Percentiles rank a stretch among this genome's conserved stretches.
These are phyloP conservation scores for Hoplodrina blanda DNA, from an alignment of 2,888 invertebrate species.

Conservation along the genomic window DNA sequence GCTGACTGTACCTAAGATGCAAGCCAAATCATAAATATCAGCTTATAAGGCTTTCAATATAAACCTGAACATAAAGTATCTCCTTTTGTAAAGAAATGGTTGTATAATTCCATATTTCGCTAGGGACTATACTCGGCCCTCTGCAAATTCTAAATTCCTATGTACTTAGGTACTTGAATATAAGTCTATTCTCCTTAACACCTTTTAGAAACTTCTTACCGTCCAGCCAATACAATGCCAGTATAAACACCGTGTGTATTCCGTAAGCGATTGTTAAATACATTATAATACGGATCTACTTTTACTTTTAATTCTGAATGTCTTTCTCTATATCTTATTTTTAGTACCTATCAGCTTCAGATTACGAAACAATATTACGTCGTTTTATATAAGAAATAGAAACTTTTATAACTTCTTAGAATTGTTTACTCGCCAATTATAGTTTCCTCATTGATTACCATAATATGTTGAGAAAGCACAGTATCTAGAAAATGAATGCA, in stretches of 20 bases:
- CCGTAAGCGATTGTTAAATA: conserved; percentile 1
- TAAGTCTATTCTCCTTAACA: no score
- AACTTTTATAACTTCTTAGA: conserved; percentile 25
- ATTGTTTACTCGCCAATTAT: conserved; percentile 11
- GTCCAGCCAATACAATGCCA: neutral
- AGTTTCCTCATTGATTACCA: conserved; percentile 25
- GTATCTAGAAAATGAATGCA: neutral
- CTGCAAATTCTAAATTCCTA: neutral
- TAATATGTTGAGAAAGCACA: conserved; percentile 31
- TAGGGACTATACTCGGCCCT: conserved; percentile 1
- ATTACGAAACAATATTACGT: conserved; percentile 24
- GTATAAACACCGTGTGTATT: neutral
- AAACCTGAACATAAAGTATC: neutral
- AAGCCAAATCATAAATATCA: neutral
- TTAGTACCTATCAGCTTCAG: conserved; percentile 10
- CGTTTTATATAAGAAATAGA: conserved; percentile 11
- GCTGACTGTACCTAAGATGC: no score
- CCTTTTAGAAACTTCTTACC: neutral
- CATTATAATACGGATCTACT: conserved; percentile 9
- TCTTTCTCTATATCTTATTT: conserved; percentile 21
- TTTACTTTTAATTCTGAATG: conserved; percentile 40
- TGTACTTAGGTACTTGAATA: no score
- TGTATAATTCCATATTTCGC: neutral
- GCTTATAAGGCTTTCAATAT: no score
- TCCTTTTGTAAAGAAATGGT: neutral